Evolutionary conservation across 2,113 vertebrate genomes (phyloP).

Genomic region (Hemicordylus capensis): DNA sequence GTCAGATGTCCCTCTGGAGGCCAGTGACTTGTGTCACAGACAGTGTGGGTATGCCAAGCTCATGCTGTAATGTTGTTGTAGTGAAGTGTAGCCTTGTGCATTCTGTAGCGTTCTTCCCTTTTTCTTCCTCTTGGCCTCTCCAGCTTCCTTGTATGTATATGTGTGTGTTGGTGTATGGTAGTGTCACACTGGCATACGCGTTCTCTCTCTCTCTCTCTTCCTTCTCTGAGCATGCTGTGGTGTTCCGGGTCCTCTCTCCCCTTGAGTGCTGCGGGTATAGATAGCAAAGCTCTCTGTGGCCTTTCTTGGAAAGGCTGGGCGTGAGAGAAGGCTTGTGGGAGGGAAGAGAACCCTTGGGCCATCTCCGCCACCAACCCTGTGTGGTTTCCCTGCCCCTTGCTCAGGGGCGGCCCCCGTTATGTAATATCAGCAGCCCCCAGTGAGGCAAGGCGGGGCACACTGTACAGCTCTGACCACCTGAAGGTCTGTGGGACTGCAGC

Average conservation of each 20-base stretch:
- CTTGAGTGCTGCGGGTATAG: neutral
- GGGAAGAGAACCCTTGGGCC: neutral
- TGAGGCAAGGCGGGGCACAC: neutral
- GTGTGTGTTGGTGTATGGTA: neutral
- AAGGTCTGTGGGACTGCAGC: neutral
- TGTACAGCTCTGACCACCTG: neutral
- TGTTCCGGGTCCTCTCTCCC: neutral
- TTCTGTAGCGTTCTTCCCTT: neutral
- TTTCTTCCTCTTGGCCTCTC: neutral
- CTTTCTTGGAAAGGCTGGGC: slow-evolving; percentile 24
- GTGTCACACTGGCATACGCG: neutral
- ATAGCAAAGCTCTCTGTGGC: neutral
- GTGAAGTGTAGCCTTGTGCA: neutral
- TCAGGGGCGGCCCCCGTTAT: slow-evolving; percentile 36
- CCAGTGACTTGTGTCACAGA: neutral
- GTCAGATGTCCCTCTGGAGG: neutral
- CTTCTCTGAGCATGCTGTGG: neutral
- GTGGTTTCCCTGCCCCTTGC: slow-evolving; percentile 32
- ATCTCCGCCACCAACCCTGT: neutral
- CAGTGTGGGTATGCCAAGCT: neutral
- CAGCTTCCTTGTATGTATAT: neutral
- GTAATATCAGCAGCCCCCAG: slow-evolving; percentile 39
- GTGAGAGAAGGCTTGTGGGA: neutral
- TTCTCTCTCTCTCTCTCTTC: neutral
- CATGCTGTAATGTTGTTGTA: neutral